These are phyloP conservation scores for Dermatemys mawii DNA, from an alignment of 2,113 vertebrate species.

Conservation along the genomic window DNA sequence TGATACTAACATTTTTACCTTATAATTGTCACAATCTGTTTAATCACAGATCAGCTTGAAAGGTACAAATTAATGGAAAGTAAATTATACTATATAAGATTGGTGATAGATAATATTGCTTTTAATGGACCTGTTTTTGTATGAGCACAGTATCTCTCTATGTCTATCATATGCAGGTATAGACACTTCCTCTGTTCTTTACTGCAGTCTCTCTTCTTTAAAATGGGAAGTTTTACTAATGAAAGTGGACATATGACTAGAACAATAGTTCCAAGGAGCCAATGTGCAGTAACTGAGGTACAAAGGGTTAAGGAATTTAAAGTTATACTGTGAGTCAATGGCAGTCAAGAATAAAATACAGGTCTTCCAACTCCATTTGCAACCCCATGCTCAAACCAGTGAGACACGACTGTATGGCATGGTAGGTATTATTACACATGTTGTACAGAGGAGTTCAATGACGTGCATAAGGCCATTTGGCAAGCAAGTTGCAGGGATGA, in stretches of 20 bases:
- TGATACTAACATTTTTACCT: slow-evolving; percentile 6
- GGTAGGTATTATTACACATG: neutral
- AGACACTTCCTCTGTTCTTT: neutral
- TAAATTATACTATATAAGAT: neutral
- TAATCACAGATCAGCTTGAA: neutral
- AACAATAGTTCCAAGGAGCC: neutral
- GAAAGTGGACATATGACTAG: neutral
- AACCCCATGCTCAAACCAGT: slow-evolving; percentile 2
- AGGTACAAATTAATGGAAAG: neutral
- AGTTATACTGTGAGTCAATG: neutral
- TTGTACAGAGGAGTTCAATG: neutral
- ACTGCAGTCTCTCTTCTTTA: neutral
- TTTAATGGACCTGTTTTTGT: neutral
- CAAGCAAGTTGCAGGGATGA: neutral
- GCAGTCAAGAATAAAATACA: neutral
- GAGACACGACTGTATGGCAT: neutral
- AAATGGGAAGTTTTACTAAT: neutral
- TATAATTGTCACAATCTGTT: neutral
- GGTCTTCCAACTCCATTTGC: neutral
- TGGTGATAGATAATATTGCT: neutral
- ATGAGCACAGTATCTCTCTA: neutral
- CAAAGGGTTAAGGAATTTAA: neutral
- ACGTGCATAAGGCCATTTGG: neutral
- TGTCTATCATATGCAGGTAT: neutral
- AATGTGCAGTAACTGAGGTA: neutral